Evolutionary conservation across 2,113 vertebrate species (phyloP).

Genomic region (Alethe castanea): DNA sequence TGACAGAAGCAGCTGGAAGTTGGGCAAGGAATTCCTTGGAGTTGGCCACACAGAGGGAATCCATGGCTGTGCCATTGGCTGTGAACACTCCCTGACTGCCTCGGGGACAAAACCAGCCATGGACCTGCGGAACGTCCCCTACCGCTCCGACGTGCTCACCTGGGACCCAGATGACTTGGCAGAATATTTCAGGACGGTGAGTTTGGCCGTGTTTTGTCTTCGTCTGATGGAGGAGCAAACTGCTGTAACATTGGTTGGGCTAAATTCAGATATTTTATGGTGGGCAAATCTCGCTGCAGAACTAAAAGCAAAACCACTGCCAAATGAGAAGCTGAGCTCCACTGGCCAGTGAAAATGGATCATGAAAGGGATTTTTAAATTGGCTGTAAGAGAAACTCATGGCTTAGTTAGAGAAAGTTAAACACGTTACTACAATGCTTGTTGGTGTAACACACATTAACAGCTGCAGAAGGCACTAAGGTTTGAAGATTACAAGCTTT

Average conservation of each 20-base stretch:
- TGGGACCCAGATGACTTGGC: conserved; percentile 84
- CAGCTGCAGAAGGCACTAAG: background rate
- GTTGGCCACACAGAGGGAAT: background rate
- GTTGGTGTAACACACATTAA: background rate
- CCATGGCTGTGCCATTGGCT: background rate
- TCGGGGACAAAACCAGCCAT: conserved; percentile 50
- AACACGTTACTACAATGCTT: background rate
- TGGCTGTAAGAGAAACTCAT: background rate
- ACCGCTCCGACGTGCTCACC: conserved; percentile 78
- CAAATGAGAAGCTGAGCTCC: background rate
- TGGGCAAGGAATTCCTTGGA: background rate
- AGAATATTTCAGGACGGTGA: conserved; percentile 81
- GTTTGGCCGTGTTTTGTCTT: background rate
- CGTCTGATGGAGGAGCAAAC: background rate
- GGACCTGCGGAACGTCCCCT: conserved; percentile 78
- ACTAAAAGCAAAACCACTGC: background rate
- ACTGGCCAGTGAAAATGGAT: background rate
- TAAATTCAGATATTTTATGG: background rate
- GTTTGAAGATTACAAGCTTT: background rate
- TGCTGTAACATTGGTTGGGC: background rate
- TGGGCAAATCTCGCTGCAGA: background rate
- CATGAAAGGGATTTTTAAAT: background rate
- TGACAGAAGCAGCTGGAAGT: background rate
- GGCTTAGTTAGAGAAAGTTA: background rate
- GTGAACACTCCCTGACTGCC: background rate